Conservation (phyloP, 2,888 invertebrate genomes). For the Tipula lateralis region DNA sequence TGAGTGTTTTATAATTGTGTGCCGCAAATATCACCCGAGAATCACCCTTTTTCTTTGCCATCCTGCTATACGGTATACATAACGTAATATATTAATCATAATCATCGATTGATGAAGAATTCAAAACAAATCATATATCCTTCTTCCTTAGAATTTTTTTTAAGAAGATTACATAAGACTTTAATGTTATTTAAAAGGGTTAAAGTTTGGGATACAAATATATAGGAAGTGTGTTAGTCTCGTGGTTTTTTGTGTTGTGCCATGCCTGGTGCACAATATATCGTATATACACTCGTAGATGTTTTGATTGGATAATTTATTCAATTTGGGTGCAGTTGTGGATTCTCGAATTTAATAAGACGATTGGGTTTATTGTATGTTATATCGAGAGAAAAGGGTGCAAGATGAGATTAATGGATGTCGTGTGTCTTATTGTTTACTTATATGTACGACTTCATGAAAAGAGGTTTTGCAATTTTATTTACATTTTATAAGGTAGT, state of each 20-base stretch:
- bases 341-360: constrained; percentile 1
- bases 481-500: constrained; percentile 16
- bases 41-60: background rate
- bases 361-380: background rate
- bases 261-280: background rate
- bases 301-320: constrained; percentile 24
- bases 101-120: background rate
- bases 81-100: background rate
- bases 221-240: constrained; percentile 30
- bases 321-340: constrained; percentile 11
- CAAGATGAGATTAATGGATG: background rate
- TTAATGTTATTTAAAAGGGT: background rate
- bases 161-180: constrained; percentile 1
- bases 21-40: no score
- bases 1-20: background rate
- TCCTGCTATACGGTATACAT: background rate
- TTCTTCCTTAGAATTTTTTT: background rate
- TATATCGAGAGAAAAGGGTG: background rate
- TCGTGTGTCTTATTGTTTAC: constrained; percentile 6
- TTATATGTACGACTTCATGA: background rate
- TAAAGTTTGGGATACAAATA: background rate
- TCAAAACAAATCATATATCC: background rate
- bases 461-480: background rate
- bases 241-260: constrained; percentile 30
- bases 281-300: background rate